These are phyloP conservation scores for Aspidiotus rigidus DNA, from an alignment of 2,888 invertebrate genomes.

Conservation along the genomic window DNA sequence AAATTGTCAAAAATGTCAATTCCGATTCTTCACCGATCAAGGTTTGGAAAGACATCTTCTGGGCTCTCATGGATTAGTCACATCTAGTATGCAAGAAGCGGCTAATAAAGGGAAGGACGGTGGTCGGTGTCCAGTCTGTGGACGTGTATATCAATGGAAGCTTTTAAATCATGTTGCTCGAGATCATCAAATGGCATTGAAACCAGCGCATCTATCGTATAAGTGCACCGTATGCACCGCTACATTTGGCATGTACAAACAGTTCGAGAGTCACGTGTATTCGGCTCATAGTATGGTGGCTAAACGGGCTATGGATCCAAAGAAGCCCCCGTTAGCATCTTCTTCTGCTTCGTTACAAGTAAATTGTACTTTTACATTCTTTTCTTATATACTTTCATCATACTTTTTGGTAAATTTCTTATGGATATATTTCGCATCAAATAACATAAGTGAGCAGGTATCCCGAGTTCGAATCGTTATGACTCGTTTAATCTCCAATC, in stretches of 20 bases:
- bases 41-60: conserved; percentile 90
- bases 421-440: too few relatives aligned
- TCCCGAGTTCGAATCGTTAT: too few relatives aligned
- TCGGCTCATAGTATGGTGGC: conserved; percentile 86
- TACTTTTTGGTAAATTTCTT: too few relatives aligned
- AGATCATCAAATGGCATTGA: conserved; percentile 82
- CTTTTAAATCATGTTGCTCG: conserved; percentile 81
- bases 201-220: conserved; percentile 86
- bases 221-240: conserved; percentile 92
- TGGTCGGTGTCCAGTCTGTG: conserved; percentile 89
- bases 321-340: conserved; percentile 48
- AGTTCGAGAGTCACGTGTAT: conserved; percentile 88
- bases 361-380: not conserved
- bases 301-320: conserved; percentile 73
- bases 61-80: conserved; percentile 88
- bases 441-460: too few relatives aligned
- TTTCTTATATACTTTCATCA: not conserved
- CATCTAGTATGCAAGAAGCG: conserved; percentile 91
- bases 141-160: conserved; percentile 91
- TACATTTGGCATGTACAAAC: conserved; percentile 90
- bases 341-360: conserved; percentile 44
- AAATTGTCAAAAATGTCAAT: conserved; percentile 93
- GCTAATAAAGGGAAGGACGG: conserved; percentile 91
- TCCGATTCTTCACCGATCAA: conserved; percentile 87
- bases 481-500: too few relatives aligned